Evolutionary conservation across 2,113 vertebrate genomes (phyloP).

Genomic region (Crotalus viridis): DNA sequence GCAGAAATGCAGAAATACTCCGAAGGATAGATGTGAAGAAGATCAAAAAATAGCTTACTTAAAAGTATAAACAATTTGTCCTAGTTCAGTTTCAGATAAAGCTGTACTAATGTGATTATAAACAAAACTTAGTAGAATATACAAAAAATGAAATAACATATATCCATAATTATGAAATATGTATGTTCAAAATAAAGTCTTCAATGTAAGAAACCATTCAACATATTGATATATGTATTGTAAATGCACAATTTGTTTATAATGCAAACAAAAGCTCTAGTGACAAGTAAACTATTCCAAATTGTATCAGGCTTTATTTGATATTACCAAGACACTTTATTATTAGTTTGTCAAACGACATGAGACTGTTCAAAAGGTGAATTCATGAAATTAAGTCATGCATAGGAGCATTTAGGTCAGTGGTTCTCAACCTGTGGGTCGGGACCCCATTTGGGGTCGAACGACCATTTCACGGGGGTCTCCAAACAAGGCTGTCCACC

Average conservation of each 20-base stretch:
- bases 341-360: background rate
- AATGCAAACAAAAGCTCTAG: no score
- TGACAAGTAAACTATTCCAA: background rate
- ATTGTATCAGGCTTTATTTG: background rate
- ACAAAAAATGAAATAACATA: background rate
- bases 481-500: no score
- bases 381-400: background rate
- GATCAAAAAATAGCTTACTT: background rate
- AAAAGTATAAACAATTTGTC: background rate
- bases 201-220: background rate
- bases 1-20: background rate
- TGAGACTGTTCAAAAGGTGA: background rate
- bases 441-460: no score
- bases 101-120: background rate
- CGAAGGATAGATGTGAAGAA: constrained; percentile 1
- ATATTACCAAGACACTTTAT: background rate
- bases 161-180: background rate
- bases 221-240: background rate
- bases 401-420: background rate
- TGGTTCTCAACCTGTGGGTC: no score
- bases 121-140: background rate
- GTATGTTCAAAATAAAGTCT: background rate
- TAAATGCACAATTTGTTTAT: background rate
- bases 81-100: background rate
- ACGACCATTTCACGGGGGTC: no score